A percentile compares a stretch with the other conserved stretches of the same genome.
Evolutionary conservation across 1,140 invertebrate species (phyloP).

Genomic region (Mactra quadrangularis): DNA sequence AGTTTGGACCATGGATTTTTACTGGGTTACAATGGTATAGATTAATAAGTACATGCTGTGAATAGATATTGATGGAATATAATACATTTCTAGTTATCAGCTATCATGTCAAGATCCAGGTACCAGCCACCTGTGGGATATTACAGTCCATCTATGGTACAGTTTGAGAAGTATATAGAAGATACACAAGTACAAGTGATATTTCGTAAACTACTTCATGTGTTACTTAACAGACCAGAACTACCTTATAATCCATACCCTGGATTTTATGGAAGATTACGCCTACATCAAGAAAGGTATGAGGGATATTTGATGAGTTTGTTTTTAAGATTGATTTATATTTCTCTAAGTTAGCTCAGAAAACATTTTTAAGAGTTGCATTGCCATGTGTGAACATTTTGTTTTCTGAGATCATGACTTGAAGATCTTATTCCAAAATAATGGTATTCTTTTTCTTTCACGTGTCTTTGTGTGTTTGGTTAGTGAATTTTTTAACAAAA

Average conservation of each 20-base stretch:
- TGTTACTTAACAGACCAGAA: slow-evolving; percentile 43
- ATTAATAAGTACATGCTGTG: no score
- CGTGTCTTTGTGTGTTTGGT: no score
- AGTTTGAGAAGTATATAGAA: slow-evolving; percentile 54
- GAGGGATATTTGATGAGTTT: no score
- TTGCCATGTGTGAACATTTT: background rate
- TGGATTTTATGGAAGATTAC: slow-evolving; percentile 43
- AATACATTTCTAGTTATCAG: slow-evolving; percentile 17
- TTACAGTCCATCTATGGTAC: slow-evolving; percentile 33
- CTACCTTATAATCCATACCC: slow-evolving; percentile 62
- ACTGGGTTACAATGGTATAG: no score
- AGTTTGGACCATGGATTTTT: no score
- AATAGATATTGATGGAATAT: no score
- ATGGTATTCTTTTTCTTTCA: no score
- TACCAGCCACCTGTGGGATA: slow-evolving; percentile 49
- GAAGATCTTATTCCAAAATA: no score
- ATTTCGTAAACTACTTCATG: slow-evolving; percentile 47
- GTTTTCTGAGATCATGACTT: background rate
- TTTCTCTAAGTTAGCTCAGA: no score
- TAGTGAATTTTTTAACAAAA: no score
- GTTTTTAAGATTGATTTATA: background rate
- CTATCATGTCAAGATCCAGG: slow-evolving; percentile 21
- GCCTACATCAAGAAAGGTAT: slow-evolving; percentile 49
- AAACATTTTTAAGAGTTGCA: background rate
- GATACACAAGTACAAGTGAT: slow-evolving; percentile 54